Percentiles rank a stretch among this genome's conserved stretches.
phyloP scores from a whole-genome alignment of 2,797 vertebrate species.

The Sebastes cheni region DNA sequence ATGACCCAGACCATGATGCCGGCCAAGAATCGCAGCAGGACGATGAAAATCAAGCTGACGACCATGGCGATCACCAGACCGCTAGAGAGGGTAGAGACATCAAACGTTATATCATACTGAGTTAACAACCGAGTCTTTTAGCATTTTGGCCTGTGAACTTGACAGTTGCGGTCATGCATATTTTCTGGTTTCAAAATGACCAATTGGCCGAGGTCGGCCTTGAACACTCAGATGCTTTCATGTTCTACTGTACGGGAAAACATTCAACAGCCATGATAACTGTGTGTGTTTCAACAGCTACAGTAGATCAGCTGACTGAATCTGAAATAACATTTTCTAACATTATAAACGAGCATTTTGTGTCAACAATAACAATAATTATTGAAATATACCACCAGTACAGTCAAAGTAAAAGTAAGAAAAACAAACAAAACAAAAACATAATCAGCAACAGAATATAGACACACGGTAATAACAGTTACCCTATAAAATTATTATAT shows the following conservation, averaged over 20 bases:
- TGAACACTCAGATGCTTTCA: neutral
- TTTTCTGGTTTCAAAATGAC: neutral
- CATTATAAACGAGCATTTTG: rapidly evolving
- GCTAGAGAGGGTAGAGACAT: slow-evolving; percentile 65
- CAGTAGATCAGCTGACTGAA: neutral
- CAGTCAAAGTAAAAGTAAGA: too few species aligned
- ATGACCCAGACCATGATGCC: slow-evolving; percentile 95
- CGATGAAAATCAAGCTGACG: slow-evolving; percentile 90
- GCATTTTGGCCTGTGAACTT: neutral
- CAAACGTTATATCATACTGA: neutral
- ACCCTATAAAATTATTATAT: too few species aligned
- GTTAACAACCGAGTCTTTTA: neutral
- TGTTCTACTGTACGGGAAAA: neutral
- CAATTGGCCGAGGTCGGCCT: neutral
- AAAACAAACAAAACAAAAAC: rapidly evolving
- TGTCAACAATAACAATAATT: too few species aligned
- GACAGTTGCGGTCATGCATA: neutral
- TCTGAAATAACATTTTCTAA: neutral
- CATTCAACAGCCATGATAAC: neutral
- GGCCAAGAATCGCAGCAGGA: slow-evolving; percentile 90
- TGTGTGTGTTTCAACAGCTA: neutral
- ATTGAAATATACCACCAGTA: too few species aligned
- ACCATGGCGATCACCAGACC: slow-evolving; percentile 92
- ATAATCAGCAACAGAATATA: too few species aligned
- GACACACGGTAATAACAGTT: too few species aligned